Conservation (phyloP, 2,113 vertebrate species). For the Chelonoidis abingdonii region DNA sequence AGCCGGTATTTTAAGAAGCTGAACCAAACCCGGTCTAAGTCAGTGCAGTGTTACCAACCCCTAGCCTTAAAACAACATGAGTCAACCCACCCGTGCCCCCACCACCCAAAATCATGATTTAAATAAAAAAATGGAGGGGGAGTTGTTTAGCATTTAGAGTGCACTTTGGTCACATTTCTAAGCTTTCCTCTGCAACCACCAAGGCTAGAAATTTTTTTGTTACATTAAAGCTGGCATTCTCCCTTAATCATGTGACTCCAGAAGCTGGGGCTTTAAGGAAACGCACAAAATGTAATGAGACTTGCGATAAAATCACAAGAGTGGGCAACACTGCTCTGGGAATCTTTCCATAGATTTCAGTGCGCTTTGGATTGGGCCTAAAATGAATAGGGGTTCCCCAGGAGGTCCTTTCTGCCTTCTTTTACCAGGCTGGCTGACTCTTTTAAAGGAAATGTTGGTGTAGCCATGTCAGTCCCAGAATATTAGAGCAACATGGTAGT, state of each 20-base stretch:
- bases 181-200: no score
- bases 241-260: not conserved
- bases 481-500: not conserved
- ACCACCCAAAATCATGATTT: no score
- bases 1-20: not conserved
- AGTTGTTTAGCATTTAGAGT: no score
- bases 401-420: not conserved
- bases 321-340: not conserved
- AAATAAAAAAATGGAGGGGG: no score
- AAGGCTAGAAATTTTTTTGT: no score
- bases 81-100: no score
- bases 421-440: not conserved
- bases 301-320: not conserved
- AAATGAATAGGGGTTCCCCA: not conserved
- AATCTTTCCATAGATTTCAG: not conserved
- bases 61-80: no score
- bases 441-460: not conserved
- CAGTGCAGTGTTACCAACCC: not conserved
- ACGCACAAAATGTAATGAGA: not conserved
- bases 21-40: not conserved
- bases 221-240: not conserved
- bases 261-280: not conserved
- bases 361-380: not conserved
- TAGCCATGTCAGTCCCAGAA: not conserved
- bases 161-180: no score